Percentiles rank a stretch among this genome's conserved stretches.
Conservation (phyloP, 1,140 invertebrate genomes). For the Drosophila pruinosa region DNA sequence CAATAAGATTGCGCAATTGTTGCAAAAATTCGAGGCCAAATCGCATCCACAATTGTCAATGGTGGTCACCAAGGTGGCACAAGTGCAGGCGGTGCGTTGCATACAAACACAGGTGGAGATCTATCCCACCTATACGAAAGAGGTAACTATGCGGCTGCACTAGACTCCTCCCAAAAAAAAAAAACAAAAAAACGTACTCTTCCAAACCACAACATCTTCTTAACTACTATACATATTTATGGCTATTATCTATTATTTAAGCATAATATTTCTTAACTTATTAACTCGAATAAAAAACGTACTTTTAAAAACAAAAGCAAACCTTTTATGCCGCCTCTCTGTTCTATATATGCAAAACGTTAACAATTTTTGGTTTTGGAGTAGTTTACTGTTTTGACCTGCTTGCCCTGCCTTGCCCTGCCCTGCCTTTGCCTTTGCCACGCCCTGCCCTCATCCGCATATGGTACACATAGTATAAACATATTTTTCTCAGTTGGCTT, state of each 20-base stretch:
- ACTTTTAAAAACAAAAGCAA: slow-evolving; percentile 5
- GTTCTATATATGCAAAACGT: slow-evolving; percentile 26
- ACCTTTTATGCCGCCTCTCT: slow-evolving; percentile 15
- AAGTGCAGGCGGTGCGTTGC: slow-evolving; percentile 72
- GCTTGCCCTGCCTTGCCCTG: neutral
- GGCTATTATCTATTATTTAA: slow-evolving; percentile 28
- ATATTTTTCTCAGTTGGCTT: slow-evolving; percentile 29
- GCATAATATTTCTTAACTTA: slow-evolving; percentile 28
- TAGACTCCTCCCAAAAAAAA: slow-evolving; percentile 50
- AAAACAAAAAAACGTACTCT: too few relatives aligned
- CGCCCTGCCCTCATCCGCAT: neutral
- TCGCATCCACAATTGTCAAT: slow-evolving; percentile 1
- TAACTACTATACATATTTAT: slow-evolving; percentile 3
- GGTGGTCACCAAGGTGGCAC: slow-evolving; percentile 59
- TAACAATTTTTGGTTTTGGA: slow-evolving; percentile 39
- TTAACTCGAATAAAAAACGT: slow-evolving; percentile 39
- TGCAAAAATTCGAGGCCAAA: slow-evolving; percentile 71
- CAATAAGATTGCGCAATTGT: slow-evolving; percentile 27
- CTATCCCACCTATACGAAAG: slow-evolving; percentile 78
- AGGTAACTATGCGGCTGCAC: slow-evolving; percentile 81
- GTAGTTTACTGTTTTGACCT: slow-evolving; percentile 1
- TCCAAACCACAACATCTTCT: slow-evolving; percentile 9
- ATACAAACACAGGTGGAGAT: slow-evolving; percentile 80
- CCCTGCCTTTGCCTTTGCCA: neutral
- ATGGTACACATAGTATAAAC: slow-evolving; percentile 18